These are phyloP conservation scores for Lacerta agilis DNA, from an alignment of 2,797 vertebrate genomes.

Conservation along the genomic window DNA sequence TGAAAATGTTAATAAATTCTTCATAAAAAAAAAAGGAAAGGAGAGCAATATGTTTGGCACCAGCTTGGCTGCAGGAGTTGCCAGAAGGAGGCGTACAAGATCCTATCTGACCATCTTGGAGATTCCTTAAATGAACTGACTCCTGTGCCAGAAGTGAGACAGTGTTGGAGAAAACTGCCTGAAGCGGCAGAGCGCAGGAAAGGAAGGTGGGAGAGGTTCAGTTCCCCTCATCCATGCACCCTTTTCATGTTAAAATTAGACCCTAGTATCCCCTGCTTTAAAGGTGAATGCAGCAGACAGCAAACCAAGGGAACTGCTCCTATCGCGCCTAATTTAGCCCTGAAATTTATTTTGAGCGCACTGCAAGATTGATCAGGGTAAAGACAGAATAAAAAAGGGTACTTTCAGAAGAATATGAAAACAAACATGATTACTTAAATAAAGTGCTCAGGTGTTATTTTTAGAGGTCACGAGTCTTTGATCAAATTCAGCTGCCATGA, in stretches of 20 bases:
- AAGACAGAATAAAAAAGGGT: not conserved
- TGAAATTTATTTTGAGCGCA: not conserved
- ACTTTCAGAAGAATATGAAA: not conserved
- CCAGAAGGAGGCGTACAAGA: no score
- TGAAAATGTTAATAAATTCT: no score
- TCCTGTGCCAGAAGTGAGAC: not conserved
- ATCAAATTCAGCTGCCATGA: slow-evolving; percentile 8
- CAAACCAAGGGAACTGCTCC: not conserved
- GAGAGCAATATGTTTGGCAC: no score
- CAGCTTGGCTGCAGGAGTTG: no score
- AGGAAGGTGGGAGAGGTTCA: not conserved
- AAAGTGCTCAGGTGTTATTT: not conserved
- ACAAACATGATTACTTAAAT: not conserved
- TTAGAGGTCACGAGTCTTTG: not conserved
- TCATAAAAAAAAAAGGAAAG: no score
- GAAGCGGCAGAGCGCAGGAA: not conserved
- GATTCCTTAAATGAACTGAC: not conserved
- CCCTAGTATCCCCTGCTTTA: not conserved
- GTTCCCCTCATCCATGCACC: not conserved
- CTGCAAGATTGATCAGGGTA: not conserved
- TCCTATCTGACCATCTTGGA: no score
- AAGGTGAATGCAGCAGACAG: no score
- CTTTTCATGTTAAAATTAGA: not conserved
- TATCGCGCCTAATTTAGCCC: not conserved
- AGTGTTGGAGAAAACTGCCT: not conserved